Base-by-base conservation (phyloP, 2,113 vertebrate genomes). In the Athene cunicularia region DNA sequence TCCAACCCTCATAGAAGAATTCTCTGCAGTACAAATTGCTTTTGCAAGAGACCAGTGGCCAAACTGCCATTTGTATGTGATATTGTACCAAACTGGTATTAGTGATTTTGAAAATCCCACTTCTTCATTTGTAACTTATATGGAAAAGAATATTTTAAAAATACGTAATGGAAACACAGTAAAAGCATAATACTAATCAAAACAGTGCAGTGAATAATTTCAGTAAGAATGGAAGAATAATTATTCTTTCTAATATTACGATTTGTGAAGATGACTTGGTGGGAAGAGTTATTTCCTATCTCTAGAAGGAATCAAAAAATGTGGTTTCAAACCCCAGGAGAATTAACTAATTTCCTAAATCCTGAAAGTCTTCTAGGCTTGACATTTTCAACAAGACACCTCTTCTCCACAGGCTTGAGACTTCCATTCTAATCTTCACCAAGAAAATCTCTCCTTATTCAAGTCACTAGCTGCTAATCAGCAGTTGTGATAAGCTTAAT, bases 321-420 rank as follows among this genome's bases (percentile, higher is more conserved):
- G 52, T 49, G 37, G 14, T 89, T 89, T 82, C 22, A 90, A 75
- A 53, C 41, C 70, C 14, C 73, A 55, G 30, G 72, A 95, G 91
- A 95, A 89, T 85, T 58, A 80, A 58, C 49, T 82, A 63, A 89
- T 95, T 91, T 91, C 35, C 68, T 86, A 73, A 90, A 92, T 93
- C 37, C 64, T 80, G 52, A 68, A 77, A 76, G n/a, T 95, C 73
- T 95, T 91, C 47, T 35, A 95, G 76, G 52, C 14, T 70, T 95
- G 94, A 84, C 76, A 91, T 96, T 95, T 97, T 97, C 70, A 87
- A 64, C 9, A 72, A 89, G 91, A 79, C 33, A 72, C 7, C 19
- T 91, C 45, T 96, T 90, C 5, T 75, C 60, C 0, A 0, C 52
- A 60, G 56, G 15, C 53, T 79, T 73, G 35, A 85, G 73, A 17